These are phyloP conservation scores for Gari tellinella DNA, from an alignment of 2,888 invertebrate genomes.

Conservation along the genomic window DNA sequence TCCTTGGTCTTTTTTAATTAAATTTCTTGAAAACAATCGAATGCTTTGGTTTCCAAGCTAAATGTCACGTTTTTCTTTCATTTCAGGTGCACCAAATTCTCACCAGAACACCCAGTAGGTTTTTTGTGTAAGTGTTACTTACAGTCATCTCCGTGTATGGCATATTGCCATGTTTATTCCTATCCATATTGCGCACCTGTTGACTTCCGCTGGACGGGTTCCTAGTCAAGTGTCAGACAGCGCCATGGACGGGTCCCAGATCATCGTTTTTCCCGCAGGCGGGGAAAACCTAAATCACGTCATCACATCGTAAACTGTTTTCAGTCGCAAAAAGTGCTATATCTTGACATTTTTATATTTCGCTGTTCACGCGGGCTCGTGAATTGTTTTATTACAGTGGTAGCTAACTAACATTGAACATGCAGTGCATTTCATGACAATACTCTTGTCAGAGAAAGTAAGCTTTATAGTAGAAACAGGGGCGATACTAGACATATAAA, in stretches of 20 bases:
- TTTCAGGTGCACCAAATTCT: constrained; percentile 68
- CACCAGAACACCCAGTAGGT: constrained; percentile 78
- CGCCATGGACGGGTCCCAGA: constrained; percentile 15
- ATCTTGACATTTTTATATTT: no score
- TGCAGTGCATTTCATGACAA: no score
- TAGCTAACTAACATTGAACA: no score
- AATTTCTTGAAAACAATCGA: no score
- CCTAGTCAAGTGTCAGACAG: constrained; percentile 3
- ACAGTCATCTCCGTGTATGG: constrained; percentile 73
- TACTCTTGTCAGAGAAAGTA: no score
- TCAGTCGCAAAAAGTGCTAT: no score
- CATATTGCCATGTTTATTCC: constrained; percentile 77
- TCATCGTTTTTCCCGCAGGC: constrained; percentile 38
- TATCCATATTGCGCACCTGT: constrained; percentile 18
- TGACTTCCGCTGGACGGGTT: constrained; percentile 48
- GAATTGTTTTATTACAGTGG: no score
- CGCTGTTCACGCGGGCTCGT: no score
- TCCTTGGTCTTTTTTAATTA: no score
- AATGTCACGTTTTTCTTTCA: constrained; percentile 16
- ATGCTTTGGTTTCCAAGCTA: neutral
- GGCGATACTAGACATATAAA: no score
- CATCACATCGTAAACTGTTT: no score
- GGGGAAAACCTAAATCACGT: neutral
- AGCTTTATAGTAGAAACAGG: no score
- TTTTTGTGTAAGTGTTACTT: constrained; percentile 74